A percentile compares a stretch with the other conserved stretches of the same genome.
These are phyloP conservation scores for Labeo catla DNA, from an alignment of 2,113 vertebrate genomes.

Conservation along the genomic window DNA sequence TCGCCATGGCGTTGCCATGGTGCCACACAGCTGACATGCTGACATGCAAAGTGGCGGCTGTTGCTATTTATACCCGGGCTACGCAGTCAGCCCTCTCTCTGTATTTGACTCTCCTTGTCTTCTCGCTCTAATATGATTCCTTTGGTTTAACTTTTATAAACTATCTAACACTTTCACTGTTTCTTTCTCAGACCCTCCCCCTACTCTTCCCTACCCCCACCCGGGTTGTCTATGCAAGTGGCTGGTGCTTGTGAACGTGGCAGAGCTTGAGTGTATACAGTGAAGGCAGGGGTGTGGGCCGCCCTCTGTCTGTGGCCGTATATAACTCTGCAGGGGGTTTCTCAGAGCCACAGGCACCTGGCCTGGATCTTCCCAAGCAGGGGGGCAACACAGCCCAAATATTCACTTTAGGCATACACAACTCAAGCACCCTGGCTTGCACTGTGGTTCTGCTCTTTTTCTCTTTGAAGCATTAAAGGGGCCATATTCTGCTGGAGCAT, in stretches of 20 bases:
- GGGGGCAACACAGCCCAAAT: conserved; percentile 26
- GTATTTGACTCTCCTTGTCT: conserved; percentile 15
- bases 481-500: not conserved
- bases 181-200: not conserved
- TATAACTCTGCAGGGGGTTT: conserved; percentile 49
- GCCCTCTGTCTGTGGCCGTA: conserved; percentile 42
- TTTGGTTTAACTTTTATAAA: not conserved
- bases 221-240: not conserved
- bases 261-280: conserved; percentile 41
- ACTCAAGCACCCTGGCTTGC: conserved; percentile 4
- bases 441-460: not conserved
- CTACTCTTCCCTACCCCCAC: not conserved
- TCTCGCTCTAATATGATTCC: conserved; percentile 5
- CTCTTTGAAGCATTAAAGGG: not conserved
- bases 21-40: conserved; percentile 58
- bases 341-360: conserved; percentile 33
- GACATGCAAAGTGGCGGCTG: conserved; percentile 52
- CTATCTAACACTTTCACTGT: not conserved
- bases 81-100: conserved; percentile 35
- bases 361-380: conserved; percentile 35
- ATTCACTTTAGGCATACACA: conserved; percentile 33
- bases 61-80: conserved; percentile 55
- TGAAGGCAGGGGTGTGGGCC: conserved; percentile 22
- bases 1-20: conserved; percentile 52
- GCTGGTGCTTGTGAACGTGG: conserved; percentile 35